A percentile compares a stretch with the other conserved stretches of the same genome.
These are phyloP conservation scores for Drosophila biarmipes DNA, from an alignment of 1,140 invertebrate species.

Conservation along the genomic window DNA sequence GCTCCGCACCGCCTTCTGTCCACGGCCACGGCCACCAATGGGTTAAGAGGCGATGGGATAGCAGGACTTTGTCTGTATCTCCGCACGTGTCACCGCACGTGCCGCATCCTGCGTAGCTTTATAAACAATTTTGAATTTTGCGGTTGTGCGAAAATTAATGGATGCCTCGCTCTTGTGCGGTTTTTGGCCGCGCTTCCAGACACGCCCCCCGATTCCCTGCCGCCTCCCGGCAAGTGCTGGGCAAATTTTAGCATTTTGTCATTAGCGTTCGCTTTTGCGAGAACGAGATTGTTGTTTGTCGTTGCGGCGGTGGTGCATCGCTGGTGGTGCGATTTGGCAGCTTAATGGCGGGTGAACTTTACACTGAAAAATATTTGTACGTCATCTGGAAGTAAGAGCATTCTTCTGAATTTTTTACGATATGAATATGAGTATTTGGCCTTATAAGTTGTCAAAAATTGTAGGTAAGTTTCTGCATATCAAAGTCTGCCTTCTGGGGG, in stretches of 20 bases:
- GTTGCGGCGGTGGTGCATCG: slow-evolving; percentile 48
- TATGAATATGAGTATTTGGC: too few relatives aligned
- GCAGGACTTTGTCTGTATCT: slow-evolving; percentile 29
- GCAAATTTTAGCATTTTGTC: slow-evolving; percentile 78
- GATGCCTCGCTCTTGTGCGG: slow-evolving; percentile 81
- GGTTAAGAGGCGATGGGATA: slow-evolving; percentile 35
- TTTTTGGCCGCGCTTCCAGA: slow-evolving; percentile 68
- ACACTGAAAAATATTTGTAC: background rate
- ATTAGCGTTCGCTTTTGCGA: slow-evolving; percentile 76
- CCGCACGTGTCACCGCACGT: slow-evolving; percentile 71
- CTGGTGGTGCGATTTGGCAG: slow-evolving; percentile 47
- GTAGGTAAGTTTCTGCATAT: too few relatives aligned
- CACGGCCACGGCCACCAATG: slow-evolving; percentile 45
- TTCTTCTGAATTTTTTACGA: too few relatives aligned
- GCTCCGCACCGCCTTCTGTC: slow-evolving; percentile 7
- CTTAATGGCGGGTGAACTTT: slow-evolving; percentile 39
- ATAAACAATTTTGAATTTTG: slow-evolving; percentile 84
- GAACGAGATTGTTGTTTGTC: slow-evolving; percentile 77
- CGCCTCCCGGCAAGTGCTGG: slow-evolving; percentile 27
- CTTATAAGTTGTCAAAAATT: too few relatives aligned
- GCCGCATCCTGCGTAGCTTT: slow-evolving; percentile 78
- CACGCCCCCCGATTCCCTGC: background rate
- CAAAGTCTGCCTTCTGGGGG: too few relatives aligned
- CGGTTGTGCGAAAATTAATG: slow-evolving; percentile 81
- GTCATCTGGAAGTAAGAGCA: background rate